phyloP scores from a whole-genome alignment of 2,888 invertebrate species.

The Taenaris catops region DNA sequence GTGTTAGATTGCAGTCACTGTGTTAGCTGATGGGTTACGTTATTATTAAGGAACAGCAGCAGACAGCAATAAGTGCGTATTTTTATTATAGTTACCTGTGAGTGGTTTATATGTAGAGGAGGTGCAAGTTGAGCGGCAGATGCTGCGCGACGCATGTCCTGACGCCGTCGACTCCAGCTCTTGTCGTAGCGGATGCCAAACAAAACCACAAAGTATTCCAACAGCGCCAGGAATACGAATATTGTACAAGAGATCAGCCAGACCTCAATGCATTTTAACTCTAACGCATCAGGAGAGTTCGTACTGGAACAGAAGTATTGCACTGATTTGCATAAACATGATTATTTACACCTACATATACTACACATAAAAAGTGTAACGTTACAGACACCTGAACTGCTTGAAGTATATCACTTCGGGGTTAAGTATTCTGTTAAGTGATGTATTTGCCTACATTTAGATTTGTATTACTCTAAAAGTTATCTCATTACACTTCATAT shows the following conservation, averaged over 20 bases:
- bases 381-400: too few relatives aligned
- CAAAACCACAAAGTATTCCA: slow-evolving; percentile 82
- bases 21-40: too few relatives aligned
- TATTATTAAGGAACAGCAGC: too few relatives aligned
- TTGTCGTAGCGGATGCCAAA: slow-evolving; percentile 84
- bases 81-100: slow-evolving; percentile 52
- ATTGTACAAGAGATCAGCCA: slow-evolving; percentile 84
- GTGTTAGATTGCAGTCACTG: too few relatives aligned
- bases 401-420: too few relatives aligned
- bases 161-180: slow-evolving; percentile 77
- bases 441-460: too few relatives aligned
- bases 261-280: slow-evolving; percentile 82
- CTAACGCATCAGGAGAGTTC: slow-evolving; percentile 82
- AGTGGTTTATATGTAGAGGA: slow-evolving; percentile 66
- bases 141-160: slow-evolving; percentile 60
- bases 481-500: too few relatives aligned
- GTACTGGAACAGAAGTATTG: slow-evolving; percentile 56
- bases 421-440: too few relatives aligned
- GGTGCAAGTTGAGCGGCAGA: slow-evolving; percentile 64
- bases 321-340: background rate
- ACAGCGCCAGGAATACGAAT: slow-evolving; percentile 81
- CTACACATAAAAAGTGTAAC: background rate
- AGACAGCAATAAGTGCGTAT: too few relatives aligned
- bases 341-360: too few relatives aligned
- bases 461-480: too few relatives aligned